Evolutionary conservation across 1,140 invertebrate genomes (phyloP), one percentile per base, ranked within the genome.

Genomic region (Metaphire vulgaris): DNA sequence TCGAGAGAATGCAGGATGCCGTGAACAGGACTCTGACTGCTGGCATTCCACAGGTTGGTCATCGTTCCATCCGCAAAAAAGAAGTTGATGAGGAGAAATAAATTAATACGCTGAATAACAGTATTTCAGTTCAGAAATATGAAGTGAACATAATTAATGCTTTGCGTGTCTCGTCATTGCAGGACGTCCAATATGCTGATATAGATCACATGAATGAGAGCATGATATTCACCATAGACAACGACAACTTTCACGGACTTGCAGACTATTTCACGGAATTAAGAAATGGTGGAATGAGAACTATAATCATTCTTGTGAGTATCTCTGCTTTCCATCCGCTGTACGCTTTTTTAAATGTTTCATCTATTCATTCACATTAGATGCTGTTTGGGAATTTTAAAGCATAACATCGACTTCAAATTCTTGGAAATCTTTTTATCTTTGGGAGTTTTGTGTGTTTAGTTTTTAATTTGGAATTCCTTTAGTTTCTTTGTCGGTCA

Each of bases 1-100:
- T 81, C 15, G 68, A 69, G 65, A 80, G 82, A 34, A 77, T 85
- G 21, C 72, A 80, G 65, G 74, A 66, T 14, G 83, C 83, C 14
- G 83, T 83, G 1, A 76, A 82, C 6, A 79, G 81, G n/a, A 85
- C 83, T 21, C 71, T 74, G 1, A 31, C 72, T 12, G 79, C 81
- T 68, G 75, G 75, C 21, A 86, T 86, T 69, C 85, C 85, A 16
- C 82, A 82, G 71, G 84, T 85, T 79, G 80, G 80, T 33, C 33
- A 30, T 1, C 6, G 32, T 73, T 21, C 21, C 6, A 21, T 12
- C 21, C 41, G 21, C 6, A 56, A 56, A 56, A 12, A 56, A 21
- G 41, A 56, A 21, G 41, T 56, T n/a, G n/a, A n/a, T n/a, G n/a
- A n/a, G n/a, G n/a, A n/a, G n/a, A n/a, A n/a, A n/a, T n/a, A n/a